Base-by-base conservation (phyloP, 2,888 invertebrate genomes). In the Sericinus montela region DNA sequence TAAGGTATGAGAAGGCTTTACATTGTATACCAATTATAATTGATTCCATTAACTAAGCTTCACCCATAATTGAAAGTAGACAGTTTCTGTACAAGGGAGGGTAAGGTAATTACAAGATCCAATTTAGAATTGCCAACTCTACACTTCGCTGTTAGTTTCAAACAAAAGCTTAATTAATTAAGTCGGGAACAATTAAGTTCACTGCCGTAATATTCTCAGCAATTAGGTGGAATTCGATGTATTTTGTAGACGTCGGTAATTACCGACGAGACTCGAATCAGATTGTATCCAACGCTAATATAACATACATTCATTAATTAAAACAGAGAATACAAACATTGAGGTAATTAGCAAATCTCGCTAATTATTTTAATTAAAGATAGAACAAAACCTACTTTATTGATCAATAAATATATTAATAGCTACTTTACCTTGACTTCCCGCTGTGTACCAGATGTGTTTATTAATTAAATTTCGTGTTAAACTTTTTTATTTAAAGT, bases 151-250 rank as follows among this genome's bases (percentile, higher is more conserved):
- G 87, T 84, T 87, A 88, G 88, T 88, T 88, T 85, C 86, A 87
- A 87, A 88, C 88, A 88, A 87, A 86, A 87, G 86, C 87, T 88
- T 87, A 88, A 88, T 87, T 88, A 88, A 88, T 88, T 88, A 87
- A 86, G 86, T 85, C 85, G 84, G 84, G 85, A 88, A 88, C 88
- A 88, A 88, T 88, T 88, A 87, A 87, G 85, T 82, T 85, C 82
- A 81, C 75, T 81, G 84, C 81, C 80, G 83, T 85, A 86, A 86
- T 86, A 87, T 86, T 87, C 86, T 80, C 87, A 83, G 84, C 81
- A 85, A 86, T 88, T 86, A 87, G 81, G 80, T 72, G 80, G 85
- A 80, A 85, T 85, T 82, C 81, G 79, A 80, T 79, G 80, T 83
- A 80, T 88, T 87, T 86, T 82, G 86, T 82, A 80, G 80, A 78